Percentiles rank a stretch among this genome's conserved stretches.
These are phyloP conservation scores for Drosophila mulleri DNA, from an alignment of 2,888 invertebrate species.

Conservation along the genomic window DNA sequence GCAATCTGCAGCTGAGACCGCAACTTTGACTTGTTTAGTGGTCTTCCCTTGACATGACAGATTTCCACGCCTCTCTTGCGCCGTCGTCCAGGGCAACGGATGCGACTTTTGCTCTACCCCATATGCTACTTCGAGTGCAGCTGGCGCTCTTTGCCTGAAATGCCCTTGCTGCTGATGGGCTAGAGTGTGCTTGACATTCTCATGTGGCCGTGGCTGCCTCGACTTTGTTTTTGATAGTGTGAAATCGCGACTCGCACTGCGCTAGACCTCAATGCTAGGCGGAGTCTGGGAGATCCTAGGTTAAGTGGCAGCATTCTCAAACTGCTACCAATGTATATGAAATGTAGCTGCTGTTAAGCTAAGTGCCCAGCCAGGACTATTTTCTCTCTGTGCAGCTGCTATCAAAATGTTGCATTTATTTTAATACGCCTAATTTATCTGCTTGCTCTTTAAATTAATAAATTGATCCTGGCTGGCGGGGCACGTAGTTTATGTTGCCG, in stretches of 20 bases:
- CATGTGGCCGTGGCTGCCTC: not conserved
- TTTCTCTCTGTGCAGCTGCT: not conserved
- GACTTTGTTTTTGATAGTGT: not conserved
- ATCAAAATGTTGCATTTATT: not conserved
- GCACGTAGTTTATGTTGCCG: not conserved
- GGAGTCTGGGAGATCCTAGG: not conserved
- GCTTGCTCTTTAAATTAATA: conserved; percentile 30
- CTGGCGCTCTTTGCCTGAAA: not conserved
- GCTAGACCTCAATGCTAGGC: not conserved
- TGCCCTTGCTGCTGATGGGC: not conserved
- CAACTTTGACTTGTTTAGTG: not conserved
- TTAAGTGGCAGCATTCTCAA: not conserved
- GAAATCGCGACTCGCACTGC: not conserved
- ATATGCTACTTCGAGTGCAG: not conserved
- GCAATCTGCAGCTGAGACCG: not conserved
- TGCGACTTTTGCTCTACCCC: not conserved
- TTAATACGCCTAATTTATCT: not conserved
- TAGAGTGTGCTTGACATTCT: not conserved
- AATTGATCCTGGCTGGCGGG: conserved; percentile 23
- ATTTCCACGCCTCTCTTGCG: not conserved
- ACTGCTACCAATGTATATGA: too few species aligned
- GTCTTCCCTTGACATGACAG: not conserved
- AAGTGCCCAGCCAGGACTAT: not conserved
- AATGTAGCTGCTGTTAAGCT: too few species aligned
- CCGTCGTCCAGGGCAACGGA: not conserved